Evolutionary conservation across 2,888 invertebrate genomes (phyloP), one percentile per base, ranked within the genome.

Genomic region (Ophion costatus): DNA sequence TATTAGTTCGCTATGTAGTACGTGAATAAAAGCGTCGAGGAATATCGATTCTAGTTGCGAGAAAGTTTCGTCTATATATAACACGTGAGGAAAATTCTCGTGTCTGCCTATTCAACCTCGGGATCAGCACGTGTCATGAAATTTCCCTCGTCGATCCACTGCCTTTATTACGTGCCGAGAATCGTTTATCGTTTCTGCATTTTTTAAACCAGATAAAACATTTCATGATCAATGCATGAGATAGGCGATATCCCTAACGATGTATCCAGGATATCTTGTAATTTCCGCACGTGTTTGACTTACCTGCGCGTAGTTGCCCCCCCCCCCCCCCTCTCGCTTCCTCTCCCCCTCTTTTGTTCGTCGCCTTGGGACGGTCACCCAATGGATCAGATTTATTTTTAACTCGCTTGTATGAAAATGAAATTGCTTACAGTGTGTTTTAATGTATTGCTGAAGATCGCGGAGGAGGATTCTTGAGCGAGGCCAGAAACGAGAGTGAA

Each of bases 341-440:
- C 69, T 73, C 74, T 63, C 38, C 38, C 59, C 33, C 59, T 9
- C 20, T 81, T 59, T 70, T 64, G 61, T 75, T 76, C 74, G 56
- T 82, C 78, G 45, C 75, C 76, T 38, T 29, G 24, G 45, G 73
- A 64, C 81, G 67, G 56, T 66, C 77, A 63, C 73, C 57, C 83
- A 69, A 86, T 87, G 83, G 82, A 87, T 88, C 88, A 88, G 78
- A 61, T 84, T 88, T 88, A 88, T 88, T 88, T 88, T 88, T 88
- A 88, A 82, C 82, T 80, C 56, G 61, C 45, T 11, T 59, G 77
- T 78, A 78, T 70, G 80, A 71, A 79, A 57, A 56, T 64, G 66
- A 76, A 69, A 61, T 63, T 63, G 67, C 57, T 29, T 67, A 29
- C 71, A 57, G 45, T 45, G 42, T 57, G 66, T 66, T 33, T 38